Evolutionary conservation across 2,113 vertebrate genomes (phyloP), one percentile per base, ranked within the genome.

Genomic region (Tragelaphus imberbis): DNA sequence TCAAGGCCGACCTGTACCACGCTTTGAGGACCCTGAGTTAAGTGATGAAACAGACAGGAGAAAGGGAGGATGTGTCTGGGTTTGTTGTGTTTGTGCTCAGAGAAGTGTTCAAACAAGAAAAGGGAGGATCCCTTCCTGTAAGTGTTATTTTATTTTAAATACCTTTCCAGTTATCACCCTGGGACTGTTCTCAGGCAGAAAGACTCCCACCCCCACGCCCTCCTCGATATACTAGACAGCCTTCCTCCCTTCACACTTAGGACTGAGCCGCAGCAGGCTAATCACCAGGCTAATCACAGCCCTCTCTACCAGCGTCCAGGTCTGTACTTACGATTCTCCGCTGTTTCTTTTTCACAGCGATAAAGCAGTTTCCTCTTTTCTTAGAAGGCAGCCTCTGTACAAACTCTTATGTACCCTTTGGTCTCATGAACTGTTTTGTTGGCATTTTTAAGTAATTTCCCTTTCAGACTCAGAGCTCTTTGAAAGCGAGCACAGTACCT

Each of bases 91-190:
- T 92, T 92, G 82, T 75, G 61, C 84, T 82, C 36, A 91, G 49
- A 97, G 82, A 92, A 97, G 92, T 95, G 80, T 96, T 97, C 92
- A 91, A 95, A 96, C 51, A 97, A 96, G 89, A 93, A 96, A 96
- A 96, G 96, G 93, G 81, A 96, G 95, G 88, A 53, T 93, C 85
- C 77, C 92, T 97, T 96, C 95, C 49, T 88, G 68, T 84, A 58
- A 96, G 79, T 23, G 56, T 84, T 94, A 86, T 58, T 95, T 90
- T 79, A 95, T 94, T 90, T 97, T 92, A 95, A 93, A 90, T 92
- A 94, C 84, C 95, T 97, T 91, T 82, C 68, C 92, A 97, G 88
- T 92, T 96, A 90, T 96, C 79, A 92, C 71, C 92, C 88, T 58
- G 94, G 80, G 88, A n/a, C 93, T 84, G 71, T 80, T 91, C 92